Conservation (phyloP, 2,888 invertebrate species). For the Schizaphis graminum region DNA sequence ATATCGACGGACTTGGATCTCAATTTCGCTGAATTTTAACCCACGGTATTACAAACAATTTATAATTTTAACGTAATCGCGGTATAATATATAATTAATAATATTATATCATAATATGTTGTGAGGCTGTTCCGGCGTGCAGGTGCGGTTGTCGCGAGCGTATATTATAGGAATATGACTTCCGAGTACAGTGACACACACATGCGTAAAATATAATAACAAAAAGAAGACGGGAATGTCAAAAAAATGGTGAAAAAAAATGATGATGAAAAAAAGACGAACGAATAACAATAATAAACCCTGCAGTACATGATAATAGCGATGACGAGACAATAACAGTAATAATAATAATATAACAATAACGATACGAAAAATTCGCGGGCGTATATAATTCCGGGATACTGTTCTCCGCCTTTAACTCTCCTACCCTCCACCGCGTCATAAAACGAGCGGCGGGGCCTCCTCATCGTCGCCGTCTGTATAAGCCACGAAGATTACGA, state of each 20-base stretch:
- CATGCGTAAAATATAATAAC: not conserved
- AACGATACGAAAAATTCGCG: not conserved
- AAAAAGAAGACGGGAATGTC: not conserved
- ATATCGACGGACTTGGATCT: not conserved
- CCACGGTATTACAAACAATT: not conserved
- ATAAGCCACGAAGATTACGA: conserved; percentile 46
- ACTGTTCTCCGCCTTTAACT: not conserved
- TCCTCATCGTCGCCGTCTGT: not conserved
- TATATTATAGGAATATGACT: not conserved
- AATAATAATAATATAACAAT: conserved; percentile 5
- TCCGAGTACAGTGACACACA: not conserved
- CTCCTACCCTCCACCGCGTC: not conserved
- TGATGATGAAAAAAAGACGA: not conserved
- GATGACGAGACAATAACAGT: not conserved
- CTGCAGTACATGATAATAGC: not conserved
- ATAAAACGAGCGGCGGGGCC: not conserved
- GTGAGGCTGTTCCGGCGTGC: not conserved
- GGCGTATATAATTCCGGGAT: not conserved
- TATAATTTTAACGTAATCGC: not conserved
- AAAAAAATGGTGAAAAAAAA: conserved; percentile 23
- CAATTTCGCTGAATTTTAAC: not conserved
- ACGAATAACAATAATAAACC: not conserved
- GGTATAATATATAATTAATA: not conserved
- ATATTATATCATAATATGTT: not conserved
- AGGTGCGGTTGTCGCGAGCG: not conserved